These are phyloP conservation scores for Tenthredo scrophulariae DNA, from an alignment of 2,888 invertebrate species.

Conservation along the genomic window DNA sequence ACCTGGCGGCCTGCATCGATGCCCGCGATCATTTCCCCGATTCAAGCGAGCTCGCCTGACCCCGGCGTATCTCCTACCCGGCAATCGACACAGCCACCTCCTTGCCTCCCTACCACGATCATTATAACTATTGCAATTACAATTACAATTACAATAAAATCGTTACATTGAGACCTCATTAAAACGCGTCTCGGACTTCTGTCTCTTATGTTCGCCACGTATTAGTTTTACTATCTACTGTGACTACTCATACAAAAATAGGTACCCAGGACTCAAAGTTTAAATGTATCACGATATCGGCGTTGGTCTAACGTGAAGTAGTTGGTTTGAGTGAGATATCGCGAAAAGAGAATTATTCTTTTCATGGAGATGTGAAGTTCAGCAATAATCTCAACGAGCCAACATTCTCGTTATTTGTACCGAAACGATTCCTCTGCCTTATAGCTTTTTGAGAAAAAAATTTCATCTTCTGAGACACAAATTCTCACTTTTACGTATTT, in stretches of 20 bases:
- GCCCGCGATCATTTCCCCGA: slow-evolving; percentile 87
- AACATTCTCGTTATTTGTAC: not conserved
- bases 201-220: slow-evolving; percentile 50
- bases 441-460: not conserved
- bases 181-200: slow-evolving; percentile 68
- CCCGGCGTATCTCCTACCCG: slow-evolving; percentile 80
- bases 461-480: not conserved
- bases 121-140: slow-evolving; percentile 77
- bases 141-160: slow-evolving; percentile 75
- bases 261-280: not conserved
- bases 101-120: slow-evolving; percentile 73
- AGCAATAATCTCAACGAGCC: not conserved
- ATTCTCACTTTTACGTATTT: no score
- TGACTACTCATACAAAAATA: not conserved
- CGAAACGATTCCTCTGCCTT: not conserved
- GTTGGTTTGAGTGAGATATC: not conserved
- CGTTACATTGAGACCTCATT: slow-evolving; percentile 76
- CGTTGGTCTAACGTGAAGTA: not conserved
- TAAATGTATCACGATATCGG: not conserved
- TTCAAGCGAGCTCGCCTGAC: slow-evolving; percentile 83
- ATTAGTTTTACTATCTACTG: not conserved
- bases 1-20: slow-evolving; percentile 91
- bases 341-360: not conserved
- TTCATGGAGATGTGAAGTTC: not conserved
- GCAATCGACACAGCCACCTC: slow-evolving; percentile 71